Conservation (phyloP, 2,113 vertebrate genomes). For the Cynopterus brachyotis region DNA sequence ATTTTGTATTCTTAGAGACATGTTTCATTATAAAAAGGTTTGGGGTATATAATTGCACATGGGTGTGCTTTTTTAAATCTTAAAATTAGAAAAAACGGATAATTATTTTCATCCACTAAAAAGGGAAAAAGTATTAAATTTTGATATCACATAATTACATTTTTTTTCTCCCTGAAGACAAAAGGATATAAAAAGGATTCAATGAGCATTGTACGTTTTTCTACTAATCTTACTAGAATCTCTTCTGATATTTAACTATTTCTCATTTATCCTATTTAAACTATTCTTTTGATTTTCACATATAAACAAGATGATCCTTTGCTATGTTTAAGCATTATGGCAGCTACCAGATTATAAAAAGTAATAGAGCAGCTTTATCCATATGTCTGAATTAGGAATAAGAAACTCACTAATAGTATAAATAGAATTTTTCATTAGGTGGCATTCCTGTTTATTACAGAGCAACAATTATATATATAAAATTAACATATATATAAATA, state of each 20-base stretch:
- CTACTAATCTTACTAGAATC: neutral
- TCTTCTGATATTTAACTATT: neutral
- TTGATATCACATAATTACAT: neutral
- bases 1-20: conserved; percentile 34
- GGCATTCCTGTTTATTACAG: conserved; percentile 36
- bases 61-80: neutral
- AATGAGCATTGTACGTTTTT: neutral
- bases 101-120: neutral
- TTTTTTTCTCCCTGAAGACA: neutral
- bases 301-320: conserved; percentile 30
- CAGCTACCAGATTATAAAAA: conserved; percentile 3
- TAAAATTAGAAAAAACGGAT: conserved; percentile 12
- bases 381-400: conserved; percentile 29
- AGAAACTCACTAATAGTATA: conserved; percentile 27
- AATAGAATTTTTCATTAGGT: conserved; percentile 48
- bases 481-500: too few species aligned
- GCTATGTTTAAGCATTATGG: conserved; percentile 27
- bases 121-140: neutral
- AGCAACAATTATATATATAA: neutral
- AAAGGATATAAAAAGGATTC: neutral
- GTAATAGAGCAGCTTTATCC: neutral
- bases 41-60: neutral
- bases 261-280: neutral
- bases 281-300: neutral
- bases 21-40: conserved; percentile 5